These are phyloP conservation scores for Coendou prehensilis DNA, from an alignment of 2,797 vertebrate species.

Conservation along the genomic window DNA sequence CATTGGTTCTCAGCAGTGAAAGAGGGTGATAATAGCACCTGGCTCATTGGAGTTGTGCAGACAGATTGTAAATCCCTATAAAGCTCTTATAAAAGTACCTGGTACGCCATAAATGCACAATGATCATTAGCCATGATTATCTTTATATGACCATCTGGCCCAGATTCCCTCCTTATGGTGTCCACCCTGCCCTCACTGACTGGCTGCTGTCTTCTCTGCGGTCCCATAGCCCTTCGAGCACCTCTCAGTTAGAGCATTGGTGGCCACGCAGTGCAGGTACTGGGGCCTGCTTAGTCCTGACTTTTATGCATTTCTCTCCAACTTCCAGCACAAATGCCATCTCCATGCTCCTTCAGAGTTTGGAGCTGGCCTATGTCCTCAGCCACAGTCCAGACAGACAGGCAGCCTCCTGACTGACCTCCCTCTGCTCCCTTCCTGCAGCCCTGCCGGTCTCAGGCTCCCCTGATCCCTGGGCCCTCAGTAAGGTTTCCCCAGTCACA, in stretches of 20 bases:
- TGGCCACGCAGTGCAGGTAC: fast-evolving
- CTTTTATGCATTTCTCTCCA: neutral
- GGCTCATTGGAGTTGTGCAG: neutral
- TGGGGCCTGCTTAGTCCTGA: neutral
- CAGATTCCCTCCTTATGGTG: neutral
- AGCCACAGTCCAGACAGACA: neutral
- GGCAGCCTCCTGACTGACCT: neutral
- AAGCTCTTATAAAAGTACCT: neutral
- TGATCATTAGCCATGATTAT: neutral
- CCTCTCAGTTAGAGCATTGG: neutral
- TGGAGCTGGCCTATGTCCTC: neutral
- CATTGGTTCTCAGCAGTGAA: neutral
- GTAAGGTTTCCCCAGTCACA: neutral
- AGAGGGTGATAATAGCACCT: neutral
- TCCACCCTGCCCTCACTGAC: too few relatives aligned
- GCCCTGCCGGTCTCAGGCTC: neutral
- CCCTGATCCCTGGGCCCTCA: neutral
- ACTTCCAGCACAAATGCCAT: neutral
- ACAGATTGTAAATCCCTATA: neutral
- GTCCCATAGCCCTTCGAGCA: too few relatives aligned
- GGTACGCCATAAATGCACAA: neutral
- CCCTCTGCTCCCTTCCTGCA: fast-evolving
- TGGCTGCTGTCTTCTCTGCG: neutral
- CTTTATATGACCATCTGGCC: neutral
- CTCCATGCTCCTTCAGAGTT: neutral